Conservation (phyloP, 2,888 invertebrate species). For the Gisinianus flammeolus region DNA sequence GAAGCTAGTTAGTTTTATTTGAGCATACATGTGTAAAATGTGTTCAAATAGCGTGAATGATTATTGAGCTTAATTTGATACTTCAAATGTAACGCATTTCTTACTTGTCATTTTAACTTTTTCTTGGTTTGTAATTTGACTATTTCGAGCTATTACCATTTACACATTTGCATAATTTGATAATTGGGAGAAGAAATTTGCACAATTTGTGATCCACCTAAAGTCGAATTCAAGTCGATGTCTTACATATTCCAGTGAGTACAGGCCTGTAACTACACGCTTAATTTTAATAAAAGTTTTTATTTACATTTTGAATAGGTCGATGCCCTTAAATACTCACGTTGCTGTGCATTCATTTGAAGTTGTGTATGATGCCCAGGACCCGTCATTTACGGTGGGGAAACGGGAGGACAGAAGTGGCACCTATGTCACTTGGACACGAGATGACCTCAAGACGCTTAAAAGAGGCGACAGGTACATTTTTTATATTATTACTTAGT, state of each 20-base stretch:
- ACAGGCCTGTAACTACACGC: background rate
- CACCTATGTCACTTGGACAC: slow-evolving; percentile 79
- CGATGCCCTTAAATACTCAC: slow-evolving; percentile 59
- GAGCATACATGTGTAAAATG: too few species aligned
- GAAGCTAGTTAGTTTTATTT: too few species aligned
- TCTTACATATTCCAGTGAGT: too few species aligned
- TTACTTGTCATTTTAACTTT: too few species aligned
- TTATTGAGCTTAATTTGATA: too few species aligned
- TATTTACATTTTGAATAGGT: slow-evolving; percentile 48
- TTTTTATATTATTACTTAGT: background rate
- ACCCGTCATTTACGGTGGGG: slow-evolving; percentile 75
- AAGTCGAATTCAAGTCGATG: background rate
- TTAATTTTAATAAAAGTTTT: background rate
- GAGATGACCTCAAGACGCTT: slow-evolving; percentile 74
- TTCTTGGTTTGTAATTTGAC: too few species aligned
- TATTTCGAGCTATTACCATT: background rate
- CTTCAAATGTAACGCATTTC: too few species aligned
- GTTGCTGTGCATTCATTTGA: slow-evolving; percentile 73
- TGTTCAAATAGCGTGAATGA: too few species aligned
- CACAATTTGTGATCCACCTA: background rate
- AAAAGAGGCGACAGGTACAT: slow-evolving; percentile 75
- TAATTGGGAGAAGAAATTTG: background rate
- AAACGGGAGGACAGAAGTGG: slow-evolving; percentile 71
- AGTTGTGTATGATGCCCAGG: slow-evolving; percentile 73
- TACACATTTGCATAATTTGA: background rate